phyloP scores from a whole-genome alignment of 2,113 vertebrate genomes.

The Oncorhynchus keta region DNA sequence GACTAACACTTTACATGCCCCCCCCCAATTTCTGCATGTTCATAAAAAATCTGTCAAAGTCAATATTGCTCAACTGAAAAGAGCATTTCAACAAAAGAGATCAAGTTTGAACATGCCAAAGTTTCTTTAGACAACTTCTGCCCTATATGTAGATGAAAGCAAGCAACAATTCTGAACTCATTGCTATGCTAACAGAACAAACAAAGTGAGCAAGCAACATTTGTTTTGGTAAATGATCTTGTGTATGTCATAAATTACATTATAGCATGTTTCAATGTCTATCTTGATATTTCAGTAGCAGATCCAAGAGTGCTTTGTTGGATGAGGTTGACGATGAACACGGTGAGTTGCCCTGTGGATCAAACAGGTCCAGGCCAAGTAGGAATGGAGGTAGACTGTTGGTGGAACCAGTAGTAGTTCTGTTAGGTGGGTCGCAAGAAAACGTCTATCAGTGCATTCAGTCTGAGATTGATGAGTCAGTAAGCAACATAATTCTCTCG shows the following conservation, averaged over 20 bases:
- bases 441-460: not conserved
- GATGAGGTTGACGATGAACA: not conserved
- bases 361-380: not conserved
- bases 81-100: not conserved
- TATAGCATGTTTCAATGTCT: not conserved
- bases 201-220: not conserved
- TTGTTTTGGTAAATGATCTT: not conserved
- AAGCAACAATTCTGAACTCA: not conserved
- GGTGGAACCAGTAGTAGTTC: not conserved
- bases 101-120: not conserved
- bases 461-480: not conserved
- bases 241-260: not conserved
- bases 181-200: no score
- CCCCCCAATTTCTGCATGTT: no score
- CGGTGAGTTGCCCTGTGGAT: not conserved
- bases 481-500: not conserved
- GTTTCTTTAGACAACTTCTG: not conserved
- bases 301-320: not conserved
- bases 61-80: not conserved
- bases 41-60: not conserved
- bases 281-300: not conserved
- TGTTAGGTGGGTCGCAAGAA: not conserved
- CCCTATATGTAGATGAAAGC: not conserved
- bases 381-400: not conserved
- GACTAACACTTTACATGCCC: no score